Base-by-base conservation (phyloP, 2,888 invertebrate genomes). In the Rhingia rostrata region DNA sequence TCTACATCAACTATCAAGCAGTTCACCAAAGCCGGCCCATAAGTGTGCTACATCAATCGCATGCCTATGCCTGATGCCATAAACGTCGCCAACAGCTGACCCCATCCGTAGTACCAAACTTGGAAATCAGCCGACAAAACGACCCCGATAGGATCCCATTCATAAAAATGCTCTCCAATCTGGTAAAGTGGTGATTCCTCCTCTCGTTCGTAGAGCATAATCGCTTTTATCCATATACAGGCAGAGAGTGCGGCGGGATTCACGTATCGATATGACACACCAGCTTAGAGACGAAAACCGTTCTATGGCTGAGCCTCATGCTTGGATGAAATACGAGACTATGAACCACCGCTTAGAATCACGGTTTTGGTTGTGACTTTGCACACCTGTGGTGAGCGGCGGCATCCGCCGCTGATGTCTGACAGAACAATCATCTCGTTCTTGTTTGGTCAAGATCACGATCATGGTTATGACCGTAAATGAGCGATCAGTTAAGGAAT, bases 391-490 rank as follows among this genome's bases (percentile, higher is more conserved):
- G 60, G 45, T 30, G 60, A n/a, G 10, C 22, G 45, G 45, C 47
- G 60, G 72, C 61, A 73, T 80, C 67, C 49, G 73, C 67, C 49
- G 56, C 10, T 43, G 37, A 33, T 45, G 10, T 54, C 39, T 60
- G 64, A 66, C 64, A 74, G 64, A 75, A 77, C 75, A 70, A 75
- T 75, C 70, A 70, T 47, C 75, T 79, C 37, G 58, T 79, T 78
- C 74, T 83, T 73, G 64, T 58, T 67, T 67, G 67, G 64, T 33
- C 83, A 84, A 84, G 83, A 74, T 79, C 83, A 75, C 64, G 81
- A 75, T 77, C 83, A 79, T 84, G 83, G 83, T 43, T 84, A 60
- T 84, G 83, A 69, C 83, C 79, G 69, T 84, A 84, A 79, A 79
- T 79, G 79, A 79, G 53, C 32, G 49, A 79, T 79, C 79, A 37